phyloP scores from a whole-genome alignment of 2,888 invertebrate species.

The Didymodactylos carnosus region DNA sequence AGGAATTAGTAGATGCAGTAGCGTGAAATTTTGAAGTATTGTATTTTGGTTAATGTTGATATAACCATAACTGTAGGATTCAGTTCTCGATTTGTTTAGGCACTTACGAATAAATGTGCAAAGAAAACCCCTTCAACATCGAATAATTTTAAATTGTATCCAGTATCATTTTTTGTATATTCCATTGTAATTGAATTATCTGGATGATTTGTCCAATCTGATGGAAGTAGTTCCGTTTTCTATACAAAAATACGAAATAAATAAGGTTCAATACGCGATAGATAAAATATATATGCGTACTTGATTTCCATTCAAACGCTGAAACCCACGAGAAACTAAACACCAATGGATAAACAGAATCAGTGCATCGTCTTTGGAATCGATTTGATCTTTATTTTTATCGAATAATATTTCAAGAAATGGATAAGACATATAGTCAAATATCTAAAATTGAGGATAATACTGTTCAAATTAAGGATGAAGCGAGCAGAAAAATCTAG shows the following conservation, averaged over 20 bases:
- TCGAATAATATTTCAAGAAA: background rate
- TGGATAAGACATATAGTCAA: background rate
- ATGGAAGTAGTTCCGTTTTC: background rate
- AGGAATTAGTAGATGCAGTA: background rate
- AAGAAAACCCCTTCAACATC: constrained; percentile 1
- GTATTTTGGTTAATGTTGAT: no score
- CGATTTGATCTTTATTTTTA: background rate
- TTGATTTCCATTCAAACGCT: background rate
- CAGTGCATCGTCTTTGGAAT: background rate
- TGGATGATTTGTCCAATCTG: background rate
- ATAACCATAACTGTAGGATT: no score
- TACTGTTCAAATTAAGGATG: no score
- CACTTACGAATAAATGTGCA: background rate
- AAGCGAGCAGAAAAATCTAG: no score
- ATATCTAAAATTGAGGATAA: no score
- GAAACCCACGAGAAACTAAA: background rate
- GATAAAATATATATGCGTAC: background rate
- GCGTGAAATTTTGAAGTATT: no score
- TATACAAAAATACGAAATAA: no score
- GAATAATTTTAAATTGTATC: background rate
- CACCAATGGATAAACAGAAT: constrained; percentile 1
- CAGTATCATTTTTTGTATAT: background rate
- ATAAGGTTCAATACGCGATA: background rate
- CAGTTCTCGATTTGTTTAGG: no score
- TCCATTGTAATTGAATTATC: background rate